Evolutionary conservation across 2,797 vertebrate species (phyloP).

Genomic region (Acrossocheilus wenchowensis): DNA sequence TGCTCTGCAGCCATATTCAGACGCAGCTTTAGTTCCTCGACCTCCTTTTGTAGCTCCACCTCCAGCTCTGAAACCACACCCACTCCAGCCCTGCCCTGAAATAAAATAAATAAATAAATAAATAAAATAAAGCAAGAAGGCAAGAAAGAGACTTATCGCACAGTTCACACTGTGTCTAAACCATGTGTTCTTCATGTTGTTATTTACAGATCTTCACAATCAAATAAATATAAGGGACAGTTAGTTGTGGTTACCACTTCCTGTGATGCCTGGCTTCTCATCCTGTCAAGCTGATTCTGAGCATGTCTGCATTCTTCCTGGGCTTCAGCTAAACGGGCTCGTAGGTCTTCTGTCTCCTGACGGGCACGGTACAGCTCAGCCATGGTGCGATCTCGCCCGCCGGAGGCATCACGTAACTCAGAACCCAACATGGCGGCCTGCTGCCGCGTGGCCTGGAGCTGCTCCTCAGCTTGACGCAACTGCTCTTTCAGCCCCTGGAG

Average conservation of each 20-base stretch:
- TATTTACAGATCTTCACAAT: constrained; percentile 11
- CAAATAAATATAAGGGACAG: constrained; percentile 18
- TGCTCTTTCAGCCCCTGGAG: constrained; percentile 88
- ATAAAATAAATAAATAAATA: not conserved
- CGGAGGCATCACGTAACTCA: constrained; percentile 89
- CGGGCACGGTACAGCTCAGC: constrained; percentile 88
- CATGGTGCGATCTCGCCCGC: constrained; percentile 89
- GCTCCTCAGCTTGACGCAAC: constrained; percentile 91
- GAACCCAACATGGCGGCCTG: constrained; percentile 88
- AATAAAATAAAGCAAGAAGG: not conserved
- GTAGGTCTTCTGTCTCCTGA: constrained; percentile 88
- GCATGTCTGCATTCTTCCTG: constrained; percentile 83
- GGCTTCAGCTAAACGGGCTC: constrained; percentile 83
- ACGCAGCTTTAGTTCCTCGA: constrained; percentile 96
- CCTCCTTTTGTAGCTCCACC: constrained; percentile 93
- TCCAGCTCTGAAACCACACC: constrained; percentile 79
- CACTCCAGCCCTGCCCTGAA: constrained; percentile 51
- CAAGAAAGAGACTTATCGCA: not conserved
- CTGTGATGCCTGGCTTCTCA: constrained; percentile 74
- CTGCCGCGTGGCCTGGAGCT: constrained; percentile 90
- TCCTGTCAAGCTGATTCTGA: constrained; percentile 76
- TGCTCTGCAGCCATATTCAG: constrained; percentile 98
- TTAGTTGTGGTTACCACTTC: constrained; percentile 69
- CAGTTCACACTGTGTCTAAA: not conserved
- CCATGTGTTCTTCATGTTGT: not conserved